These are phyloP conservation scores for Hippocampus abdominalis DNA, from an alignment of 2,113 vertebrate genomes.

Conservation along the genomic window DNA sequence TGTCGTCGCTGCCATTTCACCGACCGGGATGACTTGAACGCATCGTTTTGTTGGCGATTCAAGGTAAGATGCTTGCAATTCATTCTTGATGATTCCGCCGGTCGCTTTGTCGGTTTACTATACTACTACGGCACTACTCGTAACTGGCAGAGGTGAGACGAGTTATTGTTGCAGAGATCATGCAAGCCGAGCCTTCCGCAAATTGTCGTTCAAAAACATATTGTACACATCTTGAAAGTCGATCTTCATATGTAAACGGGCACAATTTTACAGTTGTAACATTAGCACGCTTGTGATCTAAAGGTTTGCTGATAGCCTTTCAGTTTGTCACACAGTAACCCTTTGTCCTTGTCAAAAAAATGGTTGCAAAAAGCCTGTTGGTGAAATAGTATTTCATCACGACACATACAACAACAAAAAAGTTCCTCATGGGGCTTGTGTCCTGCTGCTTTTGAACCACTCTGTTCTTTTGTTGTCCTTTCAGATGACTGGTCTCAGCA, in stretches of 20 bases:
- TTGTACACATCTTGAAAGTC: too few relatives aligned
- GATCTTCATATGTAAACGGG: too few relatives aligned
- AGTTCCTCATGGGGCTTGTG: neutral
- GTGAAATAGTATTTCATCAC: constrained; percentile 34
- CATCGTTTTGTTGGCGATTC: neutral
- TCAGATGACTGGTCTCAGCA: constrained; percentile 39
- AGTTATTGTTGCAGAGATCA: too few relatives aligned
- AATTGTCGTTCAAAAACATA: too few relatives aligned
- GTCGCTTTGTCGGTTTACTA: neutral
- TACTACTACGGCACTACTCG: too few relatives aligned
- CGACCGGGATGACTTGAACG: constrained; percentile 1
- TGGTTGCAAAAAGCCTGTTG: constrained; percentile 22
- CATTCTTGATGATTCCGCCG: neutral
- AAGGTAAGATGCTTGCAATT: neutral
- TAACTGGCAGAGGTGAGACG: too few relatives aligned
- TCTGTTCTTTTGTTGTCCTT: constrained; percentile 16
- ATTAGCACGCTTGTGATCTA: too few relatives aligned
- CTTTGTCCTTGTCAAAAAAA: neutral
- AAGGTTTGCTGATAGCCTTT: neutral
- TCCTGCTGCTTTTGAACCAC: neutral
- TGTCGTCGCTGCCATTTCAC: neutral
- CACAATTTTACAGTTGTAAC: too few relatives aligned
- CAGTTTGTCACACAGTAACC: too few relatives aligned
- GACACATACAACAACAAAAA: neutral
- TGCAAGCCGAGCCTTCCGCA: too few relatives aligned